phyloP scores from a whole-genome alignment of 2,888 invertebrate species.

The Standfussiana lucernea region DNA sequence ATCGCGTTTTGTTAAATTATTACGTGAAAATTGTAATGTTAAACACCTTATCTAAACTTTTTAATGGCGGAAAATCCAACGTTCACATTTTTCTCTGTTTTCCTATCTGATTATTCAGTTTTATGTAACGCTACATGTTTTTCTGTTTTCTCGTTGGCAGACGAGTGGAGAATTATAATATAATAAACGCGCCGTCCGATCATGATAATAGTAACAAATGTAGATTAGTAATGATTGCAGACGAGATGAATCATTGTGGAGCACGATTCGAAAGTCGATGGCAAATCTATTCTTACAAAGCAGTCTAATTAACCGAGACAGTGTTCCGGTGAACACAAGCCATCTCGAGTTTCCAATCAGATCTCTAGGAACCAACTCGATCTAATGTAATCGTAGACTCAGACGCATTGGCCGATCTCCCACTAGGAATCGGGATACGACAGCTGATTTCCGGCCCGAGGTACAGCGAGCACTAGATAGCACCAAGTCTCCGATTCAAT shows the following conservation, averaged over 20 bases:
- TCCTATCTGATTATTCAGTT: conserved; percentile 8
- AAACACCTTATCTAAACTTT: conserved; percentile 29
- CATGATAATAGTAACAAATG: conserved; percentile 60
- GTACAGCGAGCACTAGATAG: conserved; percentile 74
- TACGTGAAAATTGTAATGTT: conserved; percentile 20
- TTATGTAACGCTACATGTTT: conserved; percentile 25
- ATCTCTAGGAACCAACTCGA: conserved; percentile 79
- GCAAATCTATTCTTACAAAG: conserved; percentile 78
- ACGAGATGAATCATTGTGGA: conserved; percentile 63
- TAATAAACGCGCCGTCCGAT: conserved; percentile 47
- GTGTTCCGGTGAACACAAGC: conserved; percentile 78
- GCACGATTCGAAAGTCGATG: conserved; percentile 71
- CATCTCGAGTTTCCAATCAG: conserved; percentile 82
- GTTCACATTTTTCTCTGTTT: conserved; percentile 30
- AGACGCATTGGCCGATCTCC: conserved; percentile 86
- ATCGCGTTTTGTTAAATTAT: conserved; percentile 34
- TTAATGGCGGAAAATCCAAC: conserved; percentile 34
- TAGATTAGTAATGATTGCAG: conserved; percentile 53
- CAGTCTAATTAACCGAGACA: conserved; percentile 80
- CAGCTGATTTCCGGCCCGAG: conserved; percentile 87
- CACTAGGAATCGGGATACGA: conserved; percentile 85
- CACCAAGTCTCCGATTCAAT: conserved; percentile 67
- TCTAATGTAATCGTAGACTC: conserved; percentile 84
- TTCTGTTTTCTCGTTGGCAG: conserved; percentile 30
- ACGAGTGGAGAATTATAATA: conserved; percentile 27